Conservation (phyloP, 30 jellyfish, hydroid and myxozoan species). For the Aurelia coerulea region DNA sequence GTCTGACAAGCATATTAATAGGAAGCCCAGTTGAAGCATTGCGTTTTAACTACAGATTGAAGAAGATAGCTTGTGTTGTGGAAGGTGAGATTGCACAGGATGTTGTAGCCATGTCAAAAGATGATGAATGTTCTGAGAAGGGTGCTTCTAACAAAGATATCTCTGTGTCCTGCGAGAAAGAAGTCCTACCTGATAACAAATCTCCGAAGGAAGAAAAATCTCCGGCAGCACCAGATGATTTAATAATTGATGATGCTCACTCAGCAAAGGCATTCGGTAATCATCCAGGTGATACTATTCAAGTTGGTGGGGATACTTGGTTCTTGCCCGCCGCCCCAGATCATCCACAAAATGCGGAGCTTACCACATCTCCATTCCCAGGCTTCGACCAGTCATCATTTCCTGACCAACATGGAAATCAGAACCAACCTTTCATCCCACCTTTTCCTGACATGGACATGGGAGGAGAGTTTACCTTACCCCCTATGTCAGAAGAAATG, state of each 20-base stretch:
- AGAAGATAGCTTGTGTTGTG: conserved; percentile 1
- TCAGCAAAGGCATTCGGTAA: not conserved
- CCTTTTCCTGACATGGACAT: not conserved
- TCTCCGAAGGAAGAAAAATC: not conserved
- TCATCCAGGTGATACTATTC: not conserved
- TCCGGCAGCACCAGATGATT: not conserved
- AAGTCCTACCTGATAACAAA: not conserved
- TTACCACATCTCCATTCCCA: not conserved
- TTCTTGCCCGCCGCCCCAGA: conserved; percentile 27
- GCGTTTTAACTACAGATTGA: not conserved
- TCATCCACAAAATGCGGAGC: too few species aligned
- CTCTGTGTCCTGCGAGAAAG: not conserved
- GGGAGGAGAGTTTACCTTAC: not conserved
- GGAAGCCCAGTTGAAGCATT: conserved; percentile 21
- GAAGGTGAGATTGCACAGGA: not conserved
- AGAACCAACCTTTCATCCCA: not conserved
- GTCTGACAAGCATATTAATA: not conserved
- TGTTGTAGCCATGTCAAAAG: too few species aligned
- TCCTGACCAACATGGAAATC: too few species aligned
- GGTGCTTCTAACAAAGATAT: not conserved
- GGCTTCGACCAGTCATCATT: not conserved
- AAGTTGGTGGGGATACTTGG: conserved; percentile 3
- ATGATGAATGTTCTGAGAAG: not conserved
- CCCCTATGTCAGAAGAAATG: conserved; percentile 58
- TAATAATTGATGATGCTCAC: not conserved